Conservation (phyloP, 2,888 invertebrate genomes). For the Chouioia cunea region DNA sequence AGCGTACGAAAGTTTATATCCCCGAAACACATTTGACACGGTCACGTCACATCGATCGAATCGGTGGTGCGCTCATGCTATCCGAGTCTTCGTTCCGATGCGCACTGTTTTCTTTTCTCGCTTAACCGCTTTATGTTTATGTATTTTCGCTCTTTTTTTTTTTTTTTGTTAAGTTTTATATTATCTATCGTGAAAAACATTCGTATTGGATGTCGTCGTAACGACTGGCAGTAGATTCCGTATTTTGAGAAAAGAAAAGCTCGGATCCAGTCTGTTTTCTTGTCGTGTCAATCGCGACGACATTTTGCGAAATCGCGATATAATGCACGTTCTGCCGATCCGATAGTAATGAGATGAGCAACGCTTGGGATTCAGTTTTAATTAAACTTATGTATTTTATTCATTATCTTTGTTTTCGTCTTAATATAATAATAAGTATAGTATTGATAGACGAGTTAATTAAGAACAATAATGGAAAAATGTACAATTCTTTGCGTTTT, state of each 20-base stretch:
- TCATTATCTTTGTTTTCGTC: conserved; percentile 48
- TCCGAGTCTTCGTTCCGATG: conserved; percentile 45
- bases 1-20: conserved; percentile 28
- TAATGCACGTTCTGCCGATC: conserved; percentile 33
- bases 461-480: conserved; percentile 64
- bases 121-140: neutral
- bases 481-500: conserved; percentile 59
- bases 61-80: conserved; percentile 42
- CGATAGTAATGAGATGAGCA: conserved; percentile 44
- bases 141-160: no score
- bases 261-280: conserved; percentile 47
- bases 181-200: conserved; percentile 44
- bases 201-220: conserved; percentile 55
- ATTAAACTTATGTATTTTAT: conserved; percentile 45
- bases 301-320: conserved; percentile 38
- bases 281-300: conserved; percentile 50
- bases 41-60: conserved; percentile 27
- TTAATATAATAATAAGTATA: conserved; percentile 53
- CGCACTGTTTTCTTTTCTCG: conserved; percentile 35
- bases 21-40: conserved; percentile 28
- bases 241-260: conserved; percentile 42
- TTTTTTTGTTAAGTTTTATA: conserved; percentile 15
- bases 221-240: conserved; percentile 63
- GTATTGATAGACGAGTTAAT: conserved; percentile 56
- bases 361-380: conserved; percentile 43